Evolutionary conservation across 2,797 vertebrate species (phyloP), one percentile per base, ranked within the genome.

Genomic region (Gadopsis marmoratus): DNA sequence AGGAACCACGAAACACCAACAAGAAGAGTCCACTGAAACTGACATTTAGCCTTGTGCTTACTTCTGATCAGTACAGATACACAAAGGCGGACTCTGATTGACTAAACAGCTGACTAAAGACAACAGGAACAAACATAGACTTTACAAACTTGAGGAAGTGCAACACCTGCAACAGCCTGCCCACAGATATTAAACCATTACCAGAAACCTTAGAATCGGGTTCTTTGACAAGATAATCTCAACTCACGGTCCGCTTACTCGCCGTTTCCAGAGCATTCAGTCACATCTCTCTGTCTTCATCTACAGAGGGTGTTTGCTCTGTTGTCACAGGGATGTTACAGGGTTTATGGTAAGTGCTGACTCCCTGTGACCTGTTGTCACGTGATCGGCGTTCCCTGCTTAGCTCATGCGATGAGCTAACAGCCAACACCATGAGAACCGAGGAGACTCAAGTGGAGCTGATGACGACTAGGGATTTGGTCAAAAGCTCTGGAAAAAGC

Each of bases 31-130:
- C 69, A 75, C 62, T 59, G 54, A 76, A 86, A 81, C 54, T 58
- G 78, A 92, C 81, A 91, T 81, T 74, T 84, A 89, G 87, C 68
- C 73, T 83, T 89, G 86, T 87, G 86, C 87, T 89, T 88, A 78
- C 72, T 79, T 86, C 78, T 83, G 70, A 88, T 85, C 68, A 67
- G 65, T 71, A 84, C 79, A 65, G 50, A 89, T 75, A 76, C 78
- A 90, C 79, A 82, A 84, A 83, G 58, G 86, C 58, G 17, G 50
- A 76, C 47, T 85, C 69, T 71, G 59, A 80, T 6, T 59, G 69
- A 81, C 62, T 26, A 26, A 76, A 74, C 58, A 76, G 50, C 33
- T 61, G 71, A 83, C 76, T 78, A 73, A 77, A 82, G 76, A 87
- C 80, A 77, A 82, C 60, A 80, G 67, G 53, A 59, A 77, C 73